Evolutionary conservation across 2,113 vertebrate genomes (phyloP), one percentile per base, ranked within the genome.

Genomic region (Ciconia boyciana): DNA sequence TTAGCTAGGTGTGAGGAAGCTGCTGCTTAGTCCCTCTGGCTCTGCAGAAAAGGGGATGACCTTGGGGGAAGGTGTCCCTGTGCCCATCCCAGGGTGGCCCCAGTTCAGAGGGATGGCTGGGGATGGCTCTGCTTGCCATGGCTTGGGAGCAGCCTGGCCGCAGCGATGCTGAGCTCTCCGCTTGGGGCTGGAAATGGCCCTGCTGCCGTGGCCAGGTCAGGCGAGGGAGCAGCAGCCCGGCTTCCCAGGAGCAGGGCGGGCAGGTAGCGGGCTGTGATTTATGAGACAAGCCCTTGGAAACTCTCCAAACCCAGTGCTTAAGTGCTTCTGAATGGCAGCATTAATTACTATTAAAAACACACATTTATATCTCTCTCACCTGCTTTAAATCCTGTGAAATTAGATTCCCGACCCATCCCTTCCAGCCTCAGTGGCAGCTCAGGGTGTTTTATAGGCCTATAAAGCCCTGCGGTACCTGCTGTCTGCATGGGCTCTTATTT

Each of bases 301-400:
- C 64, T 87, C 77, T 93, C 87, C 4, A 34, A 97, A 94, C 41
- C 81, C 44, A 80, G 65, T 68, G 80, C 94, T 94, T 97, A 97
- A 97, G 95, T 97, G 96, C 87, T 93, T 82, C 97, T 96, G 94
- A 97, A 98, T 93, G 93, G 95, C 80, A 90, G 95, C 93, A 97
- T 97, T 97, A 97, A 97, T 98, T 97, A 96, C 96, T 97, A 97
- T 97, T 97, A 97, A 97, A 97, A 97, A 96, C 95, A 97, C 89
- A 96, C 94, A 94, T 96, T 96, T 97, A 96, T 97, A 95, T 97
- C 95, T 96, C 97, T 98, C 97, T 97, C 95, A 96, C 94, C 90
- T 97, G 96, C 96, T 98, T 97, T 97, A 97, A 98, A 98, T 98
- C 96, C 96, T 97, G 95, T 94, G 95, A 97, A 97, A 97, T 97